Percentiles rank a stretch among this genome's conserved stretches.
Conservation (phyloP, 2,797 vertebrate species). For the Malacoctenus gilli region DNA sequence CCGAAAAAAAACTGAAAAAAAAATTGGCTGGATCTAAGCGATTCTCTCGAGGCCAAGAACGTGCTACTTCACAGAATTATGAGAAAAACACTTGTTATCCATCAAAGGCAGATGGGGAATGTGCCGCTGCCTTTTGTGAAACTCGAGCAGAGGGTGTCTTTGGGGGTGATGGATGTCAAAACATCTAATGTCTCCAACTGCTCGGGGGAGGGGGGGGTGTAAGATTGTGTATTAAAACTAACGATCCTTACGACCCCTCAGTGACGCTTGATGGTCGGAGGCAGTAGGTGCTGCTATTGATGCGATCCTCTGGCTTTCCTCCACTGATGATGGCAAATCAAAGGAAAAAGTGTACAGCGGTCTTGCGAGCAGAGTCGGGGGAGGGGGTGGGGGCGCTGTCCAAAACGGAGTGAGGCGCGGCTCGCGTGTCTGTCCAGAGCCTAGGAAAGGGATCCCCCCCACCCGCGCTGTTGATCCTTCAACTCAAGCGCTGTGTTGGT, state of each 20-base stretch:
- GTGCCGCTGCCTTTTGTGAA: constrained; percentile 29
- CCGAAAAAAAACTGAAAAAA: too few species aligned
- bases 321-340: constrained; percentile 18
- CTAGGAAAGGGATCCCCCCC: too few species aligned
- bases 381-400: too few species aligned
- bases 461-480: too few species aligned
- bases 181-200: constrained; percentile 18
- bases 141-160: constrained; percentile 30
- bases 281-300: constrained; percentile 1
- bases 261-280: constrained; percentile 26
- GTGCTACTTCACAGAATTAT: constrained; percentile 47
- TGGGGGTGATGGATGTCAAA: constrained; percentile 40
- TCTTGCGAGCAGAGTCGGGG: too few species aligned
- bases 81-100: constrained; percentile 30
- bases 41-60: constrained; percentile 41
- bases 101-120: constrained; percentile 52
- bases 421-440: too few species aligned
- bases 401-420: too few species aligned
- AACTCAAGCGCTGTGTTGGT: too few species aligned
- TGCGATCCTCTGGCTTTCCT: constrained; percentile 4
- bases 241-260: constrained; percentile 42
- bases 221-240: constrained; percentile 41
- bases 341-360: constrained; percentile 28
- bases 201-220: constrained; percentile 1
- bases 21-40: constrained; percentile 49